A percentile compares a stretch with the other conserved stretches of the same genome.
phyloP scores from a whole-genome alignment of 2,888 invertebrate species.

The Amphipyra berbera region DNA sequence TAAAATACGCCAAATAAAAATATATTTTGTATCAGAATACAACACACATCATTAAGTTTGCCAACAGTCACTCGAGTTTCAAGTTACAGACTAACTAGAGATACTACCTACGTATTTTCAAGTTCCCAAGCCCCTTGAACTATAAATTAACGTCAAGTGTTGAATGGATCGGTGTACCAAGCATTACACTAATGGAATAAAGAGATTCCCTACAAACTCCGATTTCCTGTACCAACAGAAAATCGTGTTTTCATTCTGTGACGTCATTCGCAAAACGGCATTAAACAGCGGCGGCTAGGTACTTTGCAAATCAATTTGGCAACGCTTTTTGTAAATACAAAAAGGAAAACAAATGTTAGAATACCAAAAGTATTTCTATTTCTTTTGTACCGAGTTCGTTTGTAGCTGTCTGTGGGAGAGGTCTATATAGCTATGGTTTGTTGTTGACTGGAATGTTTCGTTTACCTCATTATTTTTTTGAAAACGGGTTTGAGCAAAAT shows the following conservation, averaged over 20 bases:
- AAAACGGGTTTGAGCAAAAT: no score
- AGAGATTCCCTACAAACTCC: neutral
- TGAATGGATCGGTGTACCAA: slow-evolving; percentile 1
- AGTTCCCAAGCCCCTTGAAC: neutral
- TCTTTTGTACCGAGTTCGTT: neutral
- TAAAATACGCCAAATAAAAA: no score
- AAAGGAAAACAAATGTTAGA: slow-evolving; percentile 2
- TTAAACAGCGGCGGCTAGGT: neutral
- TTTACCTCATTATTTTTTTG: no score
- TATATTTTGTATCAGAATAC: no score
- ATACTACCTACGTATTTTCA: no score
- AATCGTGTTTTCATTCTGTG: slow-evolving; percentile 10
- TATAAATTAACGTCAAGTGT: slow-evolving; percentile 16
- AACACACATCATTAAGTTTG: slow-evolving; percentile 7
- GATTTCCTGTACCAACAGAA: slow-evolving; percentile 5
- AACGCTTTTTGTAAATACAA: neutral
- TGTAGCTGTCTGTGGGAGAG: neutral
- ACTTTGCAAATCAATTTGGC: slow-evolving; percentile 18
- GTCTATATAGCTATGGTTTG: neutral
- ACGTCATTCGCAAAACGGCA: slow-evolving; percentile 4
- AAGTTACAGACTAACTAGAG: no score
- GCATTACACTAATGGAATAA: slow-evolving; percentile 16
- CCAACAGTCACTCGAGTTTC: neutral
- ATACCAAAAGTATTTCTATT: neutral
- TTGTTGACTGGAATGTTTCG: neutral